A percentile compares a stretch with the other conserved stretches of the same genome.
These are phyloP conservation scores for Hetaerina titia DNA, from an alignment of 2,888 invertebrate genomes.

Conservation along the genomic window DNA sequence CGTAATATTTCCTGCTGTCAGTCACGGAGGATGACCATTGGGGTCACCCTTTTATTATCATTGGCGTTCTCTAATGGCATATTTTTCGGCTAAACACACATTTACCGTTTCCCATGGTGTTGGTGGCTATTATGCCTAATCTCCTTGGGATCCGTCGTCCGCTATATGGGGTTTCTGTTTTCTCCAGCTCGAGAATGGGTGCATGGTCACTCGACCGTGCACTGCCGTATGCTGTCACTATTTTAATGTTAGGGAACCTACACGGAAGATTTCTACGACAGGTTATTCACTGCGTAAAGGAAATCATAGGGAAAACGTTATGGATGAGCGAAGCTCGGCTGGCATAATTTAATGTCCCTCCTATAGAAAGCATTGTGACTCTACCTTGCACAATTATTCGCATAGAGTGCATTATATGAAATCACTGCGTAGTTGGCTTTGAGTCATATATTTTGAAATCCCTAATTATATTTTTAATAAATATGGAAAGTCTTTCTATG, in stretches of 20 bases:
- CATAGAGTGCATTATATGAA: not conserved
- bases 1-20: not conserved
- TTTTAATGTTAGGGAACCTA: not conserved
- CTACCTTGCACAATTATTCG: not conserved
- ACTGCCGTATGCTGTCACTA: slow-evolving; percentile 13
- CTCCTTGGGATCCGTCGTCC: not conserved
- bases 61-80: slow-evolving; percentile 21
- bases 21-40: not conserved
- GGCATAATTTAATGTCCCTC: slow-evolving; percentile 3
- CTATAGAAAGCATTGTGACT: not conserved
- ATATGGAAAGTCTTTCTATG: too few species aligned
- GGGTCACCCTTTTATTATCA: not conserved
- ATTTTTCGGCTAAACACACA: not conserved
- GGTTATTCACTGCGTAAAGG: not conserved
- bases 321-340: not conserved
- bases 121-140: too few species aligned
- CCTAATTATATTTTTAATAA: too few species aligned
- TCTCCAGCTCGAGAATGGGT: not conserved
- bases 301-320: slow-evolving; percentile 8
- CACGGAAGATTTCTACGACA: slow-evolving; percentile 4
- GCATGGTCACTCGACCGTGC: not conserved
- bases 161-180: not conserved
- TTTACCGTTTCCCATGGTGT: not conserved
- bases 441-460: too few species aligned
- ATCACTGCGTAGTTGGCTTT: not conserved